Conservation (phyloP, 2,888 invertebrate genomes). For the Megamerina dolium region DNA sequence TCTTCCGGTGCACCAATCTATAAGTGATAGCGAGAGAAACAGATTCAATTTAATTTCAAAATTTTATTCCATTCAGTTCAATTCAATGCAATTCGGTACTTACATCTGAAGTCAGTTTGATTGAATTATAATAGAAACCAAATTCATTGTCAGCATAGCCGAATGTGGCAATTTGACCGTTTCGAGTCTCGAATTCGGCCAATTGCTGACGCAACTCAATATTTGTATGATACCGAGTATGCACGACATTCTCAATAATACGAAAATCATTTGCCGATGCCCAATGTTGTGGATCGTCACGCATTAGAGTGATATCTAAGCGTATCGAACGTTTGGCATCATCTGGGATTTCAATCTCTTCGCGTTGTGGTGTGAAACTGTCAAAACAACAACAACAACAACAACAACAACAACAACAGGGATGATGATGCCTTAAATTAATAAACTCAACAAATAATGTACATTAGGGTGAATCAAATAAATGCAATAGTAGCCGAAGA, state of each 20-base stretch:
- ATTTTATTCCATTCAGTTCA: conserved; percentile 19
- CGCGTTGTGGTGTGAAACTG: conserved; percentile 37
- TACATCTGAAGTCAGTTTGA: conserved; percentile 70
- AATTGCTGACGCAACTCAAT: conserved; percentile 60
- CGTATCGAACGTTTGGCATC: conserved; percentile 54
- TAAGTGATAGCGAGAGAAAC: not conserved
- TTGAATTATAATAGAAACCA: conserved; percentile 61
- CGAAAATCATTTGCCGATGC: conserved; percentile 75
- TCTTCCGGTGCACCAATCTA: conserved; percentile 64
- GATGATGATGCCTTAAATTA: too few relatives aligned
- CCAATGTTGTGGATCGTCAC: conserved; percentile 79
- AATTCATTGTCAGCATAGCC: conserved; percentile 60
- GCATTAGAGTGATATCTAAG: conserved; percentile 73
- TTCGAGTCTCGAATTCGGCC: conserved; percentile 62
- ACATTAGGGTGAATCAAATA: too few relatives aligned
- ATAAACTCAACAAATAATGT: too few relatives aligned
- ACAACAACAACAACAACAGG: too few relatives aligned
- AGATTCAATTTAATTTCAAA: not conserved
- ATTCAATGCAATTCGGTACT: conserved; percentile 25
- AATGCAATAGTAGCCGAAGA: too few relatives aligned
- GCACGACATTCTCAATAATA: conserved; percentile 60
- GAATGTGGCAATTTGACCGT: conserved; percentile 64
- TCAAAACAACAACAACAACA: too few relatives aligned
- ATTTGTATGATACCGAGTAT: conserved; percentile 61
- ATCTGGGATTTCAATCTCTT: conserved; percentile 48